Conservation (phyloP, 2,797 vertebrate genomes). For the Acridotheres tristis region DNA sequence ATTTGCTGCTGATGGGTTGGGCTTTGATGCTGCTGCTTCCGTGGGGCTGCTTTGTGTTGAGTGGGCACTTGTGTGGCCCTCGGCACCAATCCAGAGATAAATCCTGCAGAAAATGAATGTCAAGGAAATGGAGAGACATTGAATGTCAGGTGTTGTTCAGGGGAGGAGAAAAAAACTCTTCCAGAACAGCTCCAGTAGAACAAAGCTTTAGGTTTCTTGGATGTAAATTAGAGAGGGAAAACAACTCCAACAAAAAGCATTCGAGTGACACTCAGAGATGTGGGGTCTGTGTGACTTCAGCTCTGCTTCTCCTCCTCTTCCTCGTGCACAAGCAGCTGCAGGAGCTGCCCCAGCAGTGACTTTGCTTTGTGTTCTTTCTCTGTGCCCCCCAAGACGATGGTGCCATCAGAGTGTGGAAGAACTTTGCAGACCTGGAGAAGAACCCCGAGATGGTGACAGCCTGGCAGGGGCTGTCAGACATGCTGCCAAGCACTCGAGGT, state of each 20-base stretch:
- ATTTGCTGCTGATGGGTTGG: constrained; percentile 13
- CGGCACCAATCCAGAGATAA: background rate
- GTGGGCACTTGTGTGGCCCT: constrained; percentile 9
- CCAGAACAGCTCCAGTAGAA: background rate
- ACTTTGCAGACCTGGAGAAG: constrained; percentile 94
- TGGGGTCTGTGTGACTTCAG: background rate
- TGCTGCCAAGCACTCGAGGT: constrained; percentile 96
- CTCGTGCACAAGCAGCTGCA: background rate
- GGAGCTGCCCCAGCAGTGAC: background rate
- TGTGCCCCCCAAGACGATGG: constrained; percentile 84
- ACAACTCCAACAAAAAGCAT: background rate
- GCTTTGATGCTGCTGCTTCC: constrained; percentile 8
- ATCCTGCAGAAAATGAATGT: background rate
- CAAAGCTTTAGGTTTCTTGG: background rate
- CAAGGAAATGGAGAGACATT: background rate
- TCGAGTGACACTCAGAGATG: background rate
- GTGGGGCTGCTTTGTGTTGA: background rate
- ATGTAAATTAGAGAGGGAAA: background rate
- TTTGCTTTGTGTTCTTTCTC: background rate
- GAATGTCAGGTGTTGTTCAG: background rate
- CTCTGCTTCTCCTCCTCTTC: background rate
- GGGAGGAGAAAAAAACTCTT: background rate
- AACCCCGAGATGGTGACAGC: constrained; percentile 98
- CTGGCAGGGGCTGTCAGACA: constrained; percentile 97
- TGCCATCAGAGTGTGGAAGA: constrained; percentile 96